Percentiles rank a stretch among this genome's conserved stretches.
Conservation (phyloP, 1,140 invertebrate genomes). For the Lysiphlebus fabarum region DNA sequence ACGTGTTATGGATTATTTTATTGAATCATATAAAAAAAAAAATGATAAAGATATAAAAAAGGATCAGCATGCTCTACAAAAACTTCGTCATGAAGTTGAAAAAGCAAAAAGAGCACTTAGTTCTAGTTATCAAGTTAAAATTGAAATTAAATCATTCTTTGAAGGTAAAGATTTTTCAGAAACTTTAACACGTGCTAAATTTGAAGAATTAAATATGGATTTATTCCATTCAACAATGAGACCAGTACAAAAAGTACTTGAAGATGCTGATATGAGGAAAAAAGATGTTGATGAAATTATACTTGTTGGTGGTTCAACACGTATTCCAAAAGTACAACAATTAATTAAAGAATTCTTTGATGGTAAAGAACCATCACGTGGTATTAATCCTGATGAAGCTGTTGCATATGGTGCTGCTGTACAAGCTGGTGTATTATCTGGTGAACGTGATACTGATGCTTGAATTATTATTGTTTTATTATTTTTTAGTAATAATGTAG, state of each 20-base stretch:
- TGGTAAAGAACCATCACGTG: constrained; percentile 94
- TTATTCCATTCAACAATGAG: constrained; percentile 97
- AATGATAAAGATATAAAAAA: constrained; percentile 96
- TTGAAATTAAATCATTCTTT: constrained; percentile 99
- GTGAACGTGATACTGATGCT: constrained; percentile 94
- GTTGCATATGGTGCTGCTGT: constrained; percentile 98
- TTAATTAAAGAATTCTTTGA: constrained; percentile 98
- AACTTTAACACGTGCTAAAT: constrained; percentile 96
- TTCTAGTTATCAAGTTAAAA: constrained; percentile 91
- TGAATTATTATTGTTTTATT: too few relatives aligned
- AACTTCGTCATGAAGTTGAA: constrained; percentile 94
- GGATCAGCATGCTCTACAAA: constrained; percentile 93
- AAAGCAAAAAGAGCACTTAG: constrained; percentile 96
- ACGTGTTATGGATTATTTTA: constrained; percentile 97
- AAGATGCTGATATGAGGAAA: constrained; percentile 98
- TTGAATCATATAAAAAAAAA: constrained; percentile 98
- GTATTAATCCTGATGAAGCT: constrained; percentile 98
- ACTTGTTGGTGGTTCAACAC: constrained; percentile 96
- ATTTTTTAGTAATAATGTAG: too few relatives aligned
- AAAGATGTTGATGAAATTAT: constrained; percentile 99
- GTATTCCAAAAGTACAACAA: constrained; percentile 99
- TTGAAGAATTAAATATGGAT: constrained; percentile 99
- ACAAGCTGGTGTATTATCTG: constrained; percentile 89
- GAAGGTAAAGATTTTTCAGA: constrained; percentile 99
- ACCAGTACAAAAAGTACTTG: constrained; percentile 96